Evolutionary conservation across 2,888 invertebrate genomes (phyloP).

Genomic region (Latrodectus hesperus): DNA sequence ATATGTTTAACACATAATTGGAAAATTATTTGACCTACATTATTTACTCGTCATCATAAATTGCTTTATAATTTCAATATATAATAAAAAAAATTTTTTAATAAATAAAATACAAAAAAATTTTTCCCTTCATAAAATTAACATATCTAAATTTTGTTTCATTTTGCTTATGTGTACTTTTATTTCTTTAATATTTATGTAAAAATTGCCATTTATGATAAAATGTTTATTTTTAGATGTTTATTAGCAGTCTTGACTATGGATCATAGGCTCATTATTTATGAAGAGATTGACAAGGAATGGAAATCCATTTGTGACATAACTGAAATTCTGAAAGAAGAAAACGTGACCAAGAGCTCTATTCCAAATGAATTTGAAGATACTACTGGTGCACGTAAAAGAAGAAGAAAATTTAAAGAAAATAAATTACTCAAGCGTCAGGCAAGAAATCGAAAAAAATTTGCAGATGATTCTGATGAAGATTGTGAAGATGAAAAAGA

Average conservation of each 20-base stretch:
- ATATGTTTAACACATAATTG: no score
- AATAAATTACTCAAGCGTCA: not conserved
- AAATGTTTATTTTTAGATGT: slow-evolving; percentile 23
- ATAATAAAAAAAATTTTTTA: no score
- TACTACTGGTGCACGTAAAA: not conserved
- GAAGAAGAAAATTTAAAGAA: not conserved
- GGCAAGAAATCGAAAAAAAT: not conserved
- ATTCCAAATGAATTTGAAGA: not conserved
- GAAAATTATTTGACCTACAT: no score
- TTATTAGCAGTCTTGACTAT: slow-evolving; percentile 55
- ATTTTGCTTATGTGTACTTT: not conserved
- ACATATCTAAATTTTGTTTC: no score
- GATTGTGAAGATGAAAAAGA: slow-evolving; percentile 9
- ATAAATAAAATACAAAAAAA: no score
- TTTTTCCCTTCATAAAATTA: no score
- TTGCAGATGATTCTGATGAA: not conserved
- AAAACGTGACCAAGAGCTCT: not conserved
- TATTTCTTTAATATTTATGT: no score
- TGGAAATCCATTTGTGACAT: slow-evolving; percentile 56
- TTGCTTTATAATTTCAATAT: no score
- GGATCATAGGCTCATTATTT: slow-evolving; percentile 52
- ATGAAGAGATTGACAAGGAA: slow-evolving; percentile 46
- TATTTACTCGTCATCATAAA: no score
- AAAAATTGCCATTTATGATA: not conserved
- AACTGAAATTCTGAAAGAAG: slow-evolving; percentile 6